Base-by-base conservation (phyloP, 2,888 invertebrate species). In the Syritta pipiens region DNA sequence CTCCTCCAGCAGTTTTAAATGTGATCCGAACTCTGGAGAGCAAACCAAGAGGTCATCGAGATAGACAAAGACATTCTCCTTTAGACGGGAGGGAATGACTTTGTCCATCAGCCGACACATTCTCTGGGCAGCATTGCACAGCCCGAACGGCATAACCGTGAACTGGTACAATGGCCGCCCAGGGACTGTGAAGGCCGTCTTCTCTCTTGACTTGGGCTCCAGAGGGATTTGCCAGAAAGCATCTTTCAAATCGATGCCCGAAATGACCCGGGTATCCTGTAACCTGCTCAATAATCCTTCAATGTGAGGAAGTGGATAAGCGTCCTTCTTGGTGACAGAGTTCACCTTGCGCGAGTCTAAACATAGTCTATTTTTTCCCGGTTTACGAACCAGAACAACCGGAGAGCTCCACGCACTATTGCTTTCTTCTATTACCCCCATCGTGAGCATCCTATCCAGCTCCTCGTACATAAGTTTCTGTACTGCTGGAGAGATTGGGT, bases 91-190 rank as follows among this genome's bases (percentile, higher is more conserved):
- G 24, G 37, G 37, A 12, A 62, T 49, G 19, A 28, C 37, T 40
- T 51, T 63, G 49, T 63, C 62, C 49, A 49, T 51, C 1, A 62
- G 24, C 48, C 35, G 5, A 26, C 35, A 24, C 48, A 60, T 48
- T 35, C 60, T 60, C 46, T 60, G 35, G 0, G 60, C 24, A 14
- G 60, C 32, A 1, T 24, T 35, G 7, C 32, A 48, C 17, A 60
- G 7, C 2, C 14, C 53, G 9, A 37, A 55, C 10, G 14, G 17
- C 24, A 37, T 26, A 10, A 14, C 37, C n/a, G n/a, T n/a, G n/a
- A n/a, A n/a, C n/a, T n/a, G n/a, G n/a, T n/a, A n/a, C n/a, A n/a
- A n/a, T n/a, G n/a, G n/a, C n/a, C n/a, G n/a, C n/a, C n/a, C n/a
- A n/a, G n/a, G n/a, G n/a, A n/a, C n/a, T n/a, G n/a, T n/a, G n/a